Evolutionary conservation across 92 coral and sea anemone genomes (phyloP).

Genomic region (Isaurus tuberculatus): DNA sequence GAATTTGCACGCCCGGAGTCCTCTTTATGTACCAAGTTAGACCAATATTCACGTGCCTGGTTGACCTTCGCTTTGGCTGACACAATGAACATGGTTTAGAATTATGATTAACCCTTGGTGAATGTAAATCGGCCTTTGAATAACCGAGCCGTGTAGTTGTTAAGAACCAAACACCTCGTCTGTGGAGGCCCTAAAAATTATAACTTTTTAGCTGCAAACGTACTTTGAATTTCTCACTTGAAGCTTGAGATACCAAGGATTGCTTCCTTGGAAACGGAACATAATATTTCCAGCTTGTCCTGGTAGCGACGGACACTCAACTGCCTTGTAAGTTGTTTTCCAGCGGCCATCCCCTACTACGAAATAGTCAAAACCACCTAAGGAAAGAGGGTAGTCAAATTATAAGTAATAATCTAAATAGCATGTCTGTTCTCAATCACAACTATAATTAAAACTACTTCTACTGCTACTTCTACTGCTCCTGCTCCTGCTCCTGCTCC

Average conservation of each 20-base stretch:
- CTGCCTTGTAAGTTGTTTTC: constrained; percentile 36
- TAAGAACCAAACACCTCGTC: neutral
- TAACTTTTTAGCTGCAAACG: neutral
- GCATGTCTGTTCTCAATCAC: too few relatives aligned
- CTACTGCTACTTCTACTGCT: too few relatives aligned
- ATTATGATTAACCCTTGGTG: too few relatives aligned
- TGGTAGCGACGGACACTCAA: constrained; percentile 25
- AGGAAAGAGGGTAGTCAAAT: neutral
- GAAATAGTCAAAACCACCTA: constrained; percentile 40
- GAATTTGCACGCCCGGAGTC: neutral
- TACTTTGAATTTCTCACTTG: constrained; percentile 49
- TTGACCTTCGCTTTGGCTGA: neutral
- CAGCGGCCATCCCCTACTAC: constrained; percentile 37
- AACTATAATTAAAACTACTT: too few relatives aligned
- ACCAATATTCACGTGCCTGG: neutral
- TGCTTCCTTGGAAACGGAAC: constrained; percentile 48
- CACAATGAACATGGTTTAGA: too few relatives aligned
- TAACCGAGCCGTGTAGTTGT: too few relatives aligned
- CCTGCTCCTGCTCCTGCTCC: too few relatives aligned
- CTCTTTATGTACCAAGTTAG: neutral
- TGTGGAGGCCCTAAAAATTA: neutral
- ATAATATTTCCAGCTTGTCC: constrained; percentile 38
- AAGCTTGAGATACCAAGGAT: constrained; percentile 43
- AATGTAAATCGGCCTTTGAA: too few relatives aligned
- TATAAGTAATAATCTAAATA: too few relatives aligned